Percentiles rank a stretch among this genome's conserved stretches.
These are phyloP conservation scores for Bilobella aurantiaca DNA, from an alignment of 1,140 invertebrate species.

Conservation along the genomic window DNA sequence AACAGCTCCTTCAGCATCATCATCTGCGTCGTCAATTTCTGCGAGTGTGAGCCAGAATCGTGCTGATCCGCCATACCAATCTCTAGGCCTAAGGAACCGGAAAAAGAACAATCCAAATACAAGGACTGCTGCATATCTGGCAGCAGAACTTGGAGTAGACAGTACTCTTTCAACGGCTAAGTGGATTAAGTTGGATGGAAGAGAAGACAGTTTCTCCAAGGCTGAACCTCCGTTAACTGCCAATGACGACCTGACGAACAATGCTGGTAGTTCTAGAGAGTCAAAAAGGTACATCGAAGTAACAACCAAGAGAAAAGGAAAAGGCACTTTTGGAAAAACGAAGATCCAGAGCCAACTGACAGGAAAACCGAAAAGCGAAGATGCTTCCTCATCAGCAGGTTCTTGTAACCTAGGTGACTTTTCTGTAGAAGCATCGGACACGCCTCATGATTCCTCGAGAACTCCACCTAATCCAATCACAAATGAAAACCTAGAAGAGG, in stretches of 20 bases:
- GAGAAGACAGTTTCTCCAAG: background rate
- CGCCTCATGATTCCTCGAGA: no score
- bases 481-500: no score
- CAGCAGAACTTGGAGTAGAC: no score
- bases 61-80: background rate
- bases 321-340: constrained; percentile 12
- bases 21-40: no score
- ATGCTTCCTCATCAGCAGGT: constrained; percentile 63
- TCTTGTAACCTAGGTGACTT: no score
- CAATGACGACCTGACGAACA: background rate
- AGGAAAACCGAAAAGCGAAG: constrained; percentile 45
- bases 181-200: background rate
- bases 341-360: constrained; percentile 11
- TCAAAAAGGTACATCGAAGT: background rate
- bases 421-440: no score
- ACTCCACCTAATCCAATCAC: no score
- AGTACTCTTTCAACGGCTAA: no score
- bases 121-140: constrained; percentile 1
- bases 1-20: background rate
- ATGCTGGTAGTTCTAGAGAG: background rate
- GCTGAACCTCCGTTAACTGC: background rate
- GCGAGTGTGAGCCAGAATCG: background rate
- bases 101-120: constrained; percentile 18
- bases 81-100: constrained; percentile 1
- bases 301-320: background rate